Base-by-base conservation (phyloP, 64 coral and sea anemone species). In the Actinia tenebrosa region DNA sequence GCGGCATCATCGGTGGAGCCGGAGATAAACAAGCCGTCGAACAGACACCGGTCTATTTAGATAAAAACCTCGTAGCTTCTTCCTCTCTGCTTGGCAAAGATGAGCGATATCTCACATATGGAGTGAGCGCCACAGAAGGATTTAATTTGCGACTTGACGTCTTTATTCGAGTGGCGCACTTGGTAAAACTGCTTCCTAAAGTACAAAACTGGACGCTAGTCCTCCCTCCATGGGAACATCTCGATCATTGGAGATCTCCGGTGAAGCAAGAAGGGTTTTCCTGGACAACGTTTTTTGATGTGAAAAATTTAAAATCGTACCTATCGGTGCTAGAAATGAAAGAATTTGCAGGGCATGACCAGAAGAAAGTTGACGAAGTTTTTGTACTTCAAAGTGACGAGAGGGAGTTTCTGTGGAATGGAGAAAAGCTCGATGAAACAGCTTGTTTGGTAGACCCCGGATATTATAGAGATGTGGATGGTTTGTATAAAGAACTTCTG, bases 181-280 rank as follows among this genome's bases (percentile, higher is more conserved):
- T 92, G 53, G 43, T 92, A 23, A 84, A 92, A 88, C 52, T 78
- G 25, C 86, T 92, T 71, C 80, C 26, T 3, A 58, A 85, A 83
- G 44, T 64, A 64, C 91, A 92, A 88, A 83, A 92, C 56, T 92
- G 86, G 91, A 71, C 84, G 15, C 52, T 92, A n/a, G 86, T 92
- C n/a, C 81, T 92, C 10, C 86, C 91, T 8, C 91, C 91, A 1
- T 92, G 91, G 91, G 91, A 92, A 62, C 86, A 92, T 26, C 91
- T 92, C 77, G 66, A 88, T 64, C 91, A 92, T 26, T 92, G 91
- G 91, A 92, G 56, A 71, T 88, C 86, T n/a, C 55, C 87, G 22
- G 11, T 87, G 56, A 14, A 11, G 7, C 91, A 92, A 68, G 80
- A 92, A 46, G 69, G 82, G 77, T 83, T 89, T 62, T 80, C 91